Base-by-base conservation (phyloP, 2,888 invertebrate genomes). In the Elgonia sp. region DNA sequence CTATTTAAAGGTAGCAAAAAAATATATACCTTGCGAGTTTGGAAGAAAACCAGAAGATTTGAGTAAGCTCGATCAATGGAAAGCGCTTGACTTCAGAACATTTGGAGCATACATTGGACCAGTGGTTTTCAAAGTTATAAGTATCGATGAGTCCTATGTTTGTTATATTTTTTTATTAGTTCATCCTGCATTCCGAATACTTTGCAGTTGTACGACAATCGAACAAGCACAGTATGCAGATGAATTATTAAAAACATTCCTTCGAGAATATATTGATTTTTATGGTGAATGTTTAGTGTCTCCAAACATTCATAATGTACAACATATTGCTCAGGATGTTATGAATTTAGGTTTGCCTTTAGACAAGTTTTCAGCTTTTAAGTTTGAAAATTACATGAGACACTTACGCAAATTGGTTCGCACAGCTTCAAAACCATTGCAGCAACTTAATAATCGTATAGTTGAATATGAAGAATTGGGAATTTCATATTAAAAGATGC, bases 241-340 rank as follows among this genome's bases (percentile, higher is more conserved):
- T 84, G 37, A 73, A 40, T 70, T 80, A 29, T 62, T 87, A 42
- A 42, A 4, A 12, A 39, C 40, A 53, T 83, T 83, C 39, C 50
- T 75, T 10, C 12, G 21, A 42, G 16, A 60, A 12, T 80, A 55
- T n/a, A 57, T 6, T 57, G 21, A 39, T 37, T 10, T 84, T 9
- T 83, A 79, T 62, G 87, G 79, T 16, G 18, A 55, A 20, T 50
- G 76, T 39, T 79, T 72, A 12, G 67, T 84, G 16, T 79, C 79
- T 86, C n/a, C 55, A 50, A 89, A 89, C 60, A 39, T 89, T 0
- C 89, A 89, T 46, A 76, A 69, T n/a, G 75, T 89, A 18, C 1
- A 40, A 37, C 89, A 87, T 39, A 7, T 89, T 4, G 72, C 39
- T 10, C 65, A 87, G 9, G 83, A 89, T 21, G 57, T 65, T 18